phyloP scores from a whole-genome alignment of 1,140 invertebrate species.

The Bombus haemorrhoidalis region DNA sequence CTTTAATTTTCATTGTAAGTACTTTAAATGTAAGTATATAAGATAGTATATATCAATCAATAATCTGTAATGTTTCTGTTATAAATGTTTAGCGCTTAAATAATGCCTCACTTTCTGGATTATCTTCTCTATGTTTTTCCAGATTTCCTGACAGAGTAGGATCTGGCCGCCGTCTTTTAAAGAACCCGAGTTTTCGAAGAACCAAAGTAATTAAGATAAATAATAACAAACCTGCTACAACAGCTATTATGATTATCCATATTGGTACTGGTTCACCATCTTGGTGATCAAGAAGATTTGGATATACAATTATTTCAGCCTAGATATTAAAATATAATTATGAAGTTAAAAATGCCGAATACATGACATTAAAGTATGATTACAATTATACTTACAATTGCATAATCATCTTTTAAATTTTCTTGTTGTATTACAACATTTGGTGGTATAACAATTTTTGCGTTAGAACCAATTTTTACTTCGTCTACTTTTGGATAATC shows the following conservation, averaged over 20 bases:
- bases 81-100: slow-evolving; percentile 73
- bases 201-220: slow-evolving; percentile 89
- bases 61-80: background rate
- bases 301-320: slow-evolving; percentile 92
- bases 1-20: slow-evolving; percentile 20
- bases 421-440: slow-evolving; percentile 89
- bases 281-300: slow-evolving; percentile 87
- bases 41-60: background rate
- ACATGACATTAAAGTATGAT: background rate
- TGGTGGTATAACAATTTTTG: slow-evolving; percentile 87
- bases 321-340: slow-evolving; percentile 77
- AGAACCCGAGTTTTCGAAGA: slow-evolving; percentile 94
- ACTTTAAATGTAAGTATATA: slow-evolving; percentile 36
- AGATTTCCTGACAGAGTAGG: slow-evolving; percentile 92
- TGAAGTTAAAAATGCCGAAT: slow-evolving; percentile 17
- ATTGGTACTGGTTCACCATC: slow-evolving; percentile 87
- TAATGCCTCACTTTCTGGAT: slow-evolving; percentile 80
- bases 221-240: slow-evolving; percentile 90
- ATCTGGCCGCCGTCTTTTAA: slow-evolving; percentile 91
- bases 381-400: slow-evolving; percentile 81
- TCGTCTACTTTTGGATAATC: slow-evolving; percentile 93
- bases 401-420: slow-evolving; percentile 85
- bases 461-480: slow-evolving; percentile 91
- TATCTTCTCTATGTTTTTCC: slow-evolving; percentile 89
- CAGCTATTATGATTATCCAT: slow-evolving; percentile 92